Evolutionary conservation across 2,888 invertebrate genomes (phyloP).

Genomic region (Dichetophora obliterata): DNA sequence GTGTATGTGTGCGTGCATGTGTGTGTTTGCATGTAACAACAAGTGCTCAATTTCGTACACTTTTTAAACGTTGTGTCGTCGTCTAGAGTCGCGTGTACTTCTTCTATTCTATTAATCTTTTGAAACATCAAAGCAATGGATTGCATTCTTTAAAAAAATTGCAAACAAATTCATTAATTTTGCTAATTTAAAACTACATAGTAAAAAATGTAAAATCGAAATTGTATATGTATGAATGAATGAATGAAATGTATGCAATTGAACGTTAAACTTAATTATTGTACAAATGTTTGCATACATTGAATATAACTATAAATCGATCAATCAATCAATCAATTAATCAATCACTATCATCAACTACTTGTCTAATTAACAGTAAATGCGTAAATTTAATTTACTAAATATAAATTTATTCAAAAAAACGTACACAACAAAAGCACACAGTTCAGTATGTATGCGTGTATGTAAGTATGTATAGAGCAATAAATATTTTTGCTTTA

Average conservation of each 20-base stretch:
- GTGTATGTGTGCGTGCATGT: slow-evolving; percentile 25
- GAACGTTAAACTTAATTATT: slow-evolving; percentile 21
- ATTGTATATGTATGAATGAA: too few species aligned
- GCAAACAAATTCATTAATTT: too few species aligned
- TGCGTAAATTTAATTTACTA: slow-evolving; percentile 38
- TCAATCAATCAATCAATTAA: too few species aligned
- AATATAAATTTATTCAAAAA: neutral
- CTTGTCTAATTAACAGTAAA: slow-evolving; percentile 41
- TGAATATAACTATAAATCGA: too few species aligned
- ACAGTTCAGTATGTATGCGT: neutral
- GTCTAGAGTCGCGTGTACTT: too few species aligned
- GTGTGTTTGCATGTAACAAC: neutral
- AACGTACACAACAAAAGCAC: neutral
- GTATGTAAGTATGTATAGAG: neutral
- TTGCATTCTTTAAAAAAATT: too few species aligned
- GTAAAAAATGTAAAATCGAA: too few species aligned
- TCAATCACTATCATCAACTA: neutral
- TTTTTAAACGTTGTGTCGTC: too few species aligned
- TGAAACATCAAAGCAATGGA: too few species aligned
- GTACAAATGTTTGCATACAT: slow-evolving; percentile 10
- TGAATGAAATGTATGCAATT: neutral
- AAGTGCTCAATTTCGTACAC: too few species aligned
- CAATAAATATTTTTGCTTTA: slow-evolving; percentile 24
- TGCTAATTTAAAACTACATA: too few species aligned
- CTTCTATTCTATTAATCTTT: too few species aligned